Percentiles rank a stretch among this genome's conserved stretches.
These are phyloP conservation scores for Drosophila niveifrons DNA, from an alignment of 2,888 invertebrate species.

Conservation along the genomic window DNA sequence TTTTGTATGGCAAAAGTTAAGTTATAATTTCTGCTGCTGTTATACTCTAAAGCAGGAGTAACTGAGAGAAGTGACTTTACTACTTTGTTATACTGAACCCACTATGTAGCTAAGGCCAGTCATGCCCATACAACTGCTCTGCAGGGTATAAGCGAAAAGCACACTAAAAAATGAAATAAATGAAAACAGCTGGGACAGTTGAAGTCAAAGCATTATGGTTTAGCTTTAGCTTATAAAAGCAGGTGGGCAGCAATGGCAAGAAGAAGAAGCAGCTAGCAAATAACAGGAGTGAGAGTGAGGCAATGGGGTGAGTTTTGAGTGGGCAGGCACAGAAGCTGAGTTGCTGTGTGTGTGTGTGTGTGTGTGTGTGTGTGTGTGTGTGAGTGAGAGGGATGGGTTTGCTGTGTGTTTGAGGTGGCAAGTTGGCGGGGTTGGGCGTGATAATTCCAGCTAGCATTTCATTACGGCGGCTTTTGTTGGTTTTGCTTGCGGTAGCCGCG, in stretches of 20 bases:
- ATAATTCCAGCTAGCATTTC: constrained; percentile 4
- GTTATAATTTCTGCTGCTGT: too few species aligned
- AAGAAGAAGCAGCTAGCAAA: not conserved
- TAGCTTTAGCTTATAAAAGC: not conserved
- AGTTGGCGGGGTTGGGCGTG: not conserved
- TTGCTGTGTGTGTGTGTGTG: not conserved
- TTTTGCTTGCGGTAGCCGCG: not conserved
- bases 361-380: not conserved
- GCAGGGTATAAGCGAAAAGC: not conserved
- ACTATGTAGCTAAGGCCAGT: not conserved
- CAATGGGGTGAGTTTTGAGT: not conserved
- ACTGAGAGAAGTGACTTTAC: too few species aligned
- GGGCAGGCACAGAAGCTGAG: not conserved
- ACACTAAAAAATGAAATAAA: constrained; percentile 1
- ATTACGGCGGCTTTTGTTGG: not conserved
- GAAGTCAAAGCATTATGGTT: not conserved
- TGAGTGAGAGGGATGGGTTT: not conserved
- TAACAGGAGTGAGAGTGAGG: too few species aligned
- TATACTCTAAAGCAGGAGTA: too few species aligned
- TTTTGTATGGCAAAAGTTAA: too few species aligned
- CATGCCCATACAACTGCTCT: not conserved
- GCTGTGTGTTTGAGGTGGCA: not conserved
- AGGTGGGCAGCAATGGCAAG: not conserved
- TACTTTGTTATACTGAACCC: too few species aligned
- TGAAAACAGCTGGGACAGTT: constrained; percentile 10